A percentile compares a stretch with the other conserved stretches of the same genome.
Evolutionary conservation across 2,113 vertebrate genomes (phyloP).

Genomic region (Dissostichus mawsoni): DNA sequence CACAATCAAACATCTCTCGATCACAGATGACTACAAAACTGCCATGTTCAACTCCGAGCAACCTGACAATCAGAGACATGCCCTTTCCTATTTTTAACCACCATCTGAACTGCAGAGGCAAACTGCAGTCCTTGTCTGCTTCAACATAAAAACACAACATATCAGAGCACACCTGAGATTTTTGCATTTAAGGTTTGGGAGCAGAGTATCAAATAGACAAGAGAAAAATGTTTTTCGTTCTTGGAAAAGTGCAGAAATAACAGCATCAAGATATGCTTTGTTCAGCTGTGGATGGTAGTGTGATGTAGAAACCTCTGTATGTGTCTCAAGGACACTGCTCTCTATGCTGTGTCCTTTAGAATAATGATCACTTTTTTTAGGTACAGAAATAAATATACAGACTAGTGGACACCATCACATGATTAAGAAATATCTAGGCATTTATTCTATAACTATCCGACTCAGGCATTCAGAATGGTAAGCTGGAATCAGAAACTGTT

Average conservation of each 20-base stretch:
- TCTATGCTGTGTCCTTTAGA: slow-evolving; percentile 14
- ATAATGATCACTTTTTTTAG: neutral
- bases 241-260: slow-evolving; percentile 27
- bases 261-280: neutral
- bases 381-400: neutral
- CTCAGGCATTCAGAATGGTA: too few species aligned
- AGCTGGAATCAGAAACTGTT: slow-evolving; percentile 4
- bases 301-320: neutral
- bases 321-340: slow-evolving; percentile 49
- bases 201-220: slow-evolving; percentile 49
- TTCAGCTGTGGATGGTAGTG: neutral
- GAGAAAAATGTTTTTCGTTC: slow-evolving; percentile 3
- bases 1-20: slow-evolving; percentile 40
- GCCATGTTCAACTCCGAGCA: slow-evolving; percentile 26
- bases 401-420: slow-evolving; percentile 6
- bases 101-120: slow-evolving; percentile 16
- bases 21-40: slow-evolving; percentile 34
- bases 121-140: neutral
- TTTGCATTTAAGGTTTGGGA: slow-evolving; percentile 5
- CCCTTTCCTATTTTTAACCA: slow-evolving; percentile 37
- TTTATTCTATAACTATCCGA: neutral
- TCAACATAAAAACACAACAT: slow-evolving; percentile 27
- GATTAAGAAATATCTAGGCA: neutral
- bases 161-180: slow-evolving; percentile 27
- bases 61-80: slow-evolving; percentile 37